Percentiles rank a stretch among this genome's conserved stretches.
Evolutionary conservation across 2,113 vertebrate genomes (phyloP).

Genomic region (Carollia perspicillata): DNA sequence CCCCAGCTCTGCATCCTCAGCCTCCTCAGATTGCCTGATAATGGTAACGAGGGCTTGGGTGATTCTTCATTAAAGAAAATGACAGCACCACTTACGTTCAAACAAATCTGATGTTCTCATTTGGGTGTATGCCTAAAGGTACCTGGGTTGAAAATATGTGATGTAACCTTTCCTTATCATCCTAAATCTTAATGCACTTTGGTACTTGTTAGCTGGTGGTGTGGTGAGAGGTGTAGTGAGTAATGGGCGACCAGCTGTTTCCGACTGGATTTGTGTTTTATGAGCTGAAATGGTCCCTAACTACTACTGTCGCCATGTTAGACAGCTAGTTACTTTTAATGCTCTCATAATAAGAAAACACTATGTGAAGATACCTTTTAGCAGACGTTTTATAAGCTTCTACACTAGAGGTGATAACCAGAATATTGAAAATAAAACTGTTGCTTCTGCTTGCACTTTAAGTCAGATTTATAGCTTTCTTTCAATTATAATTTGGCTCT

Average conservation of each 20-base stretch:
- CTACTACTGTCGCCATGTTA: conserved; percentile 28
- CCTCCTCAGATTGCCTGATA: not conserved
- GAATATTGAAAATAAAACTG: conserved; percentile 42
- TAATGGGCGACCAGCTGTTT: not conserved
- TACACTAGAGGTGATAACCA: not conserved
- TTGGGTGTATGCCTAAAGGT: conserved; percentile 57
- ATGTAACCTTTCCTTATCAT: not conserved
- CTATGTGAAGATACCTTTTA: not conserved
- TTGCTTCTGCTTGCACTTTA: conserved; percentile 28
- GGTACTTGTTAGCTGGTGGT: not conserved
- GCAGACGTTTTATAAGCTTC: conserved; percentile 14
- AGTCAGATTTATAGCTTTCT: conserved; percentile 36
- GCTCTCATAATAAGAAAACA: conserved; percentile 36
- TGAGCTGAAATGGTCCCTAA: not conserved
- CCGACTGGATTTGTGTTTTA: conserved; percentile 7
- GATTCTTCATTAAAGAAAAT: conserved; percentile 69
- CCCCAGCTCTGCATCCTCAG: not conserved
- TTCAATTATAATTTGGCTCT: conserved; percentile 20
- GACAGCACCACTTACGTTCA: conserved; percentile 63
- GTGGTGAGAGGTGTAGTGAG: not conserved
- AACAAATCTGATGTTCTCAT: conserved; percentile 51
- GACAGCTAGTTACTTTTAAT: conserved; percentile 10
- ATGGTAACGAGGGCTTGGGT: conserved; percentile 46
- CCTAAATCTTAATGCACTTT: not conserved
- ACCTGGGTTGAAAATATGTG: conserved; percentile 10